Conservation (phyloP, 1,140 invertebrate genomes). For the Drosophila sproati region DNA sequence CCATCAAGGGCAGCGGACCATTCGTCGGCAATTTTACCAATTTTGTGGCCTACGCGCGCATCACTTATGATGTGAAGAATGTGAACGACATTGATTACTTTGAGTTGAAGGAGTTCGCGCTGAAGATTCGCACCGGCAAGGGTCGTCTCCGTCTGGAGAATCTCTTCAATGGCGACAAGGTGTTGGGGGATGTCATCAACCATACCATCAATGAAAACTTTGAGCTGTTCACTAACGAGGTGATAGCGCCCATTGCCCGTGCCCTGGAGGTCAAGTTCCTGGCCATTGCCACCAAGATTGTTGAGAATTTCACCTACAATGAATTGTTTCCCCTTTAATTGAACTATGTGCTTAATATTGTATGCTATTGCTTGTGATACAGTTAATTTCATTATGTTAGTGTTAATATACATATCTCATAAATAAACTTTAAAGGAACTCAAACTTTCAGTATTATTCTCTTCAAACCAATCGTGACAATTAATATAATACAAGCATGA, state of each 20-base stretch:
- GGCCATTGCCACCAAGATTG: slow-evolving; percentile 86
- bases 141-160: slow-evolving; percentile 87
- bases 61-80: slow-evolving; percentile 85
- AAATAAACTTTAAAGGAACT: slow-evolving; percentile 43
- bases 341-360: background rate
- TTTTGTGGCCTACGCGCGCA: slow-evolving; percentile 85
- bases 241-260: slow-evolving; percentile 87
- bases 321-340: slow-evolving; percentile 86
- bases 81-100: slow-evolving; percentile 86
- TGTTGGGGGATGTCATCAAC: slow-evolving; percentile 87
- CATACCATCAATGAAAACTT: slow-evolving; percentile 88
- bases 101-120: slow-evolving; percentile 85
- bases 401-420: slow-evolving; percentile 46
- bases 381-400: slow-evolving; percentile 66
- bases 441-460: background rate
- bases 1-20: slow-evolving; percentile 87
- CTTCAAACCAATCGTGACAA: background rate
- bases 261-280: slow-evolving; percentile 86
- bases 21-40: slow-evolving; percentile 88
- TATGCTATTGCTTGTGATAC: slow-evolving; percentile 66
- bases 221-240: slow-evolving; percentile 86
- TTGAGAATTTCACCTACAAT: slow-evolving; percentile 86
- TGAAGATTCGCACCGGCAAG: slow-evolving; percentile 87
- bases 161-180: slow-evolving; percentile 87
- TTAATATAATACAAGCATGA: background rate